These are phyloP conservation scores for Coturnix japonica DNA, from an alignment of 2,113 vertebrate species.

Conservation along the genomic window DNA sequence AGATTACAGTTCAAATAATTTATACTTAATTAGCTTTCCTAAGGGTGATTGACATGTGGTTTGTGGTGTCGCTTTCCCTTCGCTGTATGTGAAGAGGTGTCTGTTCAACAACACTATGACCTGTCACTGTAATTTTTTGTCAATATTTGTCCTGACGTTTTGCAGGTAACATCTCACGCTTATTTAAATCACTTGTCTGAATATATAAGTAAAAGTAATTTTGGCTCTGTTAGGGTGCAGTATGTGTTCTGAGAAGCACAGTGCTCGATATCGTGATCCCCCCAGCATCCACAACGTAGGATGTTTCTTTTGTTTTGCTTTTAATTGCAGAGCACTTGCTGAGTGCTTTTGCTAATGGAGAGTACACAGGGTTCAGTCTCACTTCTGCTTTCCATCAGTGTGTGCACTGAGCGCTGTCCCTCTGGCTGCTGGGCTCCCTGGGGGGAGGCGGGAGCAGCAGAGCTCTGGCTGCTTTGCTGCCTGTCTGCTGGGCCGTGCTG, in stretches of 20 bases:
- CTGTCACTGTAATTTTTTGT: neutral
- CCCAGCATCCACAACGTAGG: neutral
- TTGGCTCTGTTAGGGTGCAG: accelerated
- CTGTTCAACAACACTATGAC: neutral
- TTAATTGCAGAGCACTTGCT: neutral
- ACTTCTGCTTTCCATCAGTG: neutral
- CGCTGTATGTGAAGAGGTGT: neutral
- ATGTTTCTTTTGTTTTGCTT: neutral
- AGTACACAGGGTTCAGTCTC: neutral
- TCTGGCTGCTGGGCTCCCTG: neutral
- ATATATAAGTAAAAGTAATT: neutral
- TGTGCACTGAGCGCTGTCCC: neutral
- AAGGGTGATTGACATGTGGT: neutral
- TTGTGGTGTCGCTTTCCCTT: neutral
- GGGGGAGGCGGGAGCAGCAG: neutral
- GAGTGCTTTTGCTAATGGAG: neutral
- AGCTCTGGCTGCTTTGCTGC: neutral
- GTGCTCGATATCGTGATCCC: neutral
- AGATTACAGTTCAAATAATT: neutral
- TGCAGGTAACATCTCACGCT: neutral
- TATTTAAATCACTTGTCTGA: neutral
- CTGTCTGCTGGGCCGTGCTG: neutral
- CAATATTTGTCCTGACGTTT: neutral
- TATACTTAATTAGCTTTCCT: neutral
- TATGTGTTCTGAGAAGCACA: neutral